phyloP scores from a whole-genome alignment of 2,797 vertebrate genomes.

The Rhadinocentrus ornatus region DNA sequence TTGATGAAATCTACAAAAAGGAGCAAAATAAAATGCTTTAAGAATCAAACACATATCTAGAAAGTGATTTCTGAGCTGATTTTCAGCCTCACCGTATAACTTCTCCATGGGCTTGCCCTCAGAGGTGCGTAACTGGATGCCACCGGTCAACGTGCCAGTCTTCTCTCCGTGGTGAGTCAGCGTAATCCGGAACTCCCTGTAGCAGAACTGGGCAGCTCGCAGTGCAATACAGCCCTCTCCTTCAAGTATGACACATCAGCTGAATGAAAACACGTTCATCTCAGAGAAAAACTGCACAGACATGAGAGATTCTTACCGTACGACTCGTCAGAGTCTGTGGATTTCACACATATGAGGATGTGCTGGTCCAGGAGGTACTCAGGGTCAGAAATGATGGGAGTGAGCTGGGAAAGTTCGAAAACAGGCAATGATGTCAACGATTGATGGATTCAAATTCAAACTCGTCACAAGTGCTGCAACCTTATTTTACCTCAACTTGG shows the following conservation, averaged over 20 bases:
- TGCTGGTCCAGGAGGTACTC: conserved; percentile 98
- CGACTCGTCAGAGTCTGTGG: conserved; percentile 94
- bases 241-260: conserved; percentile 58
- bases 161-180: conserved; percentile 95
- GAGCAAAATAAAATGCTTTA: conserved; percentile 1
- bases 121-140: conserved; percentile 91
- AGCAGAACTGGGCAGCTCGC: conserved; percentile 86
- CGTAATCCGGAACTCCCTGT: conserved; percentile 87
- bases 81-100: conserved; percentile 88
- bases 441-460: not conserved
- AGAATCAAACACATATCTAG: not conserved
- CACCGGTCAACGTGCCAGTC: conserved; percentile 89
- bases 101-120: conserved; percentile 94
- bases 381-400: conserved; percentile 97
- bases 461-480: not conserved
- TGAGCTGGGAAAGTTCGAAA: conserved; percentile 83
- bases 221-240: conserved; percentile 95
- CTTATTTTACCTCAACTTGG: conserved; percentile 89
- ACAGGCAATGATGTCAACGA: not conserved
- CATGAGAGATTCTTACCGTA: conserved; percentile 83
- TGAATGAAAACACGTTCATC: conserved; percentile 1
- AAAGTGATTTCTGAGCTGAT: not conserved
- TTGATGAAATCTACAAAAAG: conserved; percentile 92
- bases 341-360: conserved; percentile 95
- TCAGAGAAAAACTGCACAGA: not conserved